Base-by-base conservation (phyloP, 2,888 invertebrate species). In the Caenorhabditis angaria region DNA sequence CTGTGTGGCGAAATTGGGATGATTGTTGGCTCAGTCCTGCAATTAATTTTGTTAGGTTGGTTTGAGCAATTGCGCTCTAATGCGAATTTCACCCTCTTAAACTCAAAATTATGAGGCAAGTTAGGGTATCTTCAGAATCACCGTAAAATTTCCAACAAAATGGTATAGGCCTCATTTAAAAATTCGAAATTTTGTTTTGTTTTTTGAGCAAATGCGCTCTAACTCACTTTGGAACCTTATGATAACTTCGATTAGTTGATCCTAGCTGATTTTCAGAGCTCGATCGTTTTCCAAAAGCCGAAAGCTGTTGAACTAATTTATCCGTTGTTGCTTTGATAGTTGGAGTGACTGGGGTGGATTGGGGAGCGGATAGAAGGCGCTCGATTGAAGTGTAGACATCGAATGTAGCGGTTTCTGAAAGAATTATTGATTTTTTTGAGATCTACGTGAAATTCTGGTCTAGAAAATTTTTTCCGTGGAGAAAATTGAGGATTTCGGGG, bases 161-260 rank as follows among this genome's bases (percentile, higher is more conserved):
- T n/a, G n/a, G n/a, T n/a, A n/a, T n/a, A n/a, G n/a, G n/a, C n/a
- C n/a, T n/a, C n/a, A n/a, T n/a, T n/a, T n/a, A n/a, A n/a, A n/a
- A n/a, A n/a, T n/a, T n/a, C n/a, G n/a, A n/a, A n/a, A n/a, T n/a
- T n/a, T n/a, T n/a, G n/a, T n/a, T n/a, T n/a, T n/a, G n/a, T n/a
- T n/a, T n/a, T n/a, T n/a, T n/a, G n/a, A n/a, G n/a, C n/a, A n/a
- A n/a, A n/a, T n/a, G n/a, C n/a, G n/a, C n/a, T n/a, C n/a, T n/a
- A 71, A 60, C 57, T 75, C 25, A 75, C 72, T 27, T 76, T 5
- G 76, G 71, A 61, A 79, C 67, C 28, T 79, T 79, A 25, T 62
- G 63, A 25, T 54, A 47, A 12, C 53, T 61, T 32, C 69, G 61
- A 20, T 18, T 50, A 2, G 66, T 29, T 14, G 65, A 61, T 0